Percentiles rank a stretch among this genome's conserved stretches.
These are phyloP conservation scores for Drosophila chauvacae DNA, from an alignment of 1,140 invertebrate genomes.

Conservation along the genomic window DNA sequence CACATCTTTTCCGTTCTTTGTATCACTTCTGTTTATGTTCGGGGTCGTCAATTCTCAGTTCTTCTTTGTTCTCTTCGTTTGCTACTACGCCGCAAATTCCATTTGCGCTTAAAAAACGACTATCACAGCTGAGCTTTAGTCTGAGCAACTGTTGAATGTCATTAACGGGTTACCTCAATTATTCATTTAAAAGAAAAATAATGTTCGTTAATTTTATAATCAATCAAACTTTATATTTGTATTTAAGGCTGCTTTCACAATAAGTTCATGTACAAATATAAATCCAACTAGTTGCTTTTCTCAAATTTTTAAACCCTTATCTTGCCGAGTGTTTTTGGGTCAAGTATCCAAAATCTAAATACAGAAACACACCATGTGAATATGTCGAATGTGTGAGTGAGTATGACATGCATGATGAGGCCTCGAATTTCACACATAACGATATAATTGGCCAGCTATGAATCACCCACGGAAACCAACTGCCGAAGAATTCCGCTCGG, in stretches of 20 bases:
- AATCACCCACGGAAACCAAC: slow-evolving; percentile 39
- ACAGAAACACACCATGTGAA: neutral
- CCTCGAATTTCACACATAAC: slow-evolving; percentile 40
- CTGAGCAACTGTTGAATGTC: slow-evolving; percentile 23
- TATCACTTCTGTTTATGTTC: slow-evolving; percentile 39
- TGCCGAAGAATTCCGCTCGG: slow-evolving; percentile 40
- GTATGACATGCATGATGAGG: slow-evolving; percentile 42
- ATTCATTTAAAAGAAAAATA: neutral
- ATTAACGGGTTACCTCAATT: slow-evolving; percentile 17
- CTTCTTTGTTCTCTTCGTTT: slow-evolving; percentile 60
- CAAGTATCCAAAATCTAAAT: slow-evolving; percentile 15
- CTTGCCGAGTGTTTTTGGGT: slow-evolving; percentile 18
- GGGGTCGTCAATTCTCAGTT: slow-evolving; percentile 59
- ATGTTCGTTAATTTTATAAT: neutral
- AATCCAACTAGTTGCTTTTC: neutral
- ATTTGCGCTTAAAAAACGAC: slow-evolving; percentile 28
- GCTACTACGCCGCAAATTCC: slow-evolving; percentile 42
- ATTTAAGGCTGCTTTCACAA: no score
- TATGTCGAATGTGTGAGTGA: slow-evolving; percentile 19
- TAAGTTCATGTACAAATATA: neutral
- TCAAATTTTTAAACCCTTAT: slow-evolving; percentile 27
- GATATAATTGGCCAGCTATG: slow-evolving; percentile 39
- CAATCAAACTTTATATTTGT: neutral
- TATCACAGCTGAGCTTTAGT: slow-evolving; percentile 32
- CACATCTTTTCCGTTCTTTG: slow-evolving; percentile 28